A percentile compares a stretch with the other conserved stretches of the same genome.
Evolutionary conservation across 2,888 invertebrate species (phyloP).

Genomic region (Strigamia transsilvanica): DNA sequence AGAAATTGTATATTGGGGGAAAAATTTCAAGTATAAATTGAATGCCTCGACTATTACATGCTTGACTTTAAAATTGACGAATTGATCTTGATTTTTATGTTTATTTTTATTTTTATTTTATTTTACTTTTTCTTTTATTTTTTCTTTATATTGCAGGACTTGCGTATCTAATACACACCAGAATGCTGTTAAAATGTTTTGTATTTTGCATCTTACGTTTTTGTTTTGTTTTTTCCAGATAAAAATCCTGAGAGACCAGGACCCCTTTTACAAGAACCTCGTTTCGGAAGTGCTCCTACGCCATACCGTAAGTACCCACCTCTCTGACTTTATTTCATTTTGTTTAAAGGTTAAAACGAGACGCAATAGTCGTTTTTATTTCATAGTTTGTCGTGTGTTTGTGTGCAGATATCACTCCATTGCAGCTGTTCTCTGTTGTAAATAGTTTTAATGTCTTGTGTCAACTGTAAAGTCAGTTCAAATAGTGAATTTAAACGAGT

Average conservation of each 20-base stretch:
- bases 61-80: not conserved
- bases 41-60: slow-evolving; percentile 5
- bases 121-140: not conserved
- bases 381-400: not conserved
- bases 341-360: slow-evolving; percentile 36
- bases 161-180: not conserved
- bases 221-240: slow-evolving; percentile 20
- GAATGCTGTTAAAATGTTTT: not conserved
- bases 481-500: not conserved
- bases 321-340: not conserved
- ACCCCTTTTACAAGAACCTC: slow-evolving; percentile 86
- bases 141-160: not conserved
- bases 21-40: slow-evolving; percentile 28
- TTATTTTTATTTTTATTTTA: not conserved
- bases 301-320: slow-evolving; percentile 80
- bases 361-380: not conserved
- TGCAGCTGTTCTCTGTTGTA: slow-evolving; percentile 6
- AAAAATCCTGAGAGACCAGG: slow-evolving; percentile 70
- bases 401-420: slow-evolving; percentile 2
- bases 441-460: slow-evolving; percentile 18
- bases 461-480: not conserved
- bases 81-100: not conserved
- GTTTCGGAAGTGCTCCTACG: slow-evolving; percentile 86
- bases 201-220: not conserved
- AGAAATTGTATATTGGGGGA: slow-evolving; percentile 26